A percentile compares a stretch with the other conserved stretches of the same genome.
These are phyloP conservation scores for Eclectus roratus DNA, from an alignment of 2,113 vertebrate species.

Conservation along the genomic window DNA sequence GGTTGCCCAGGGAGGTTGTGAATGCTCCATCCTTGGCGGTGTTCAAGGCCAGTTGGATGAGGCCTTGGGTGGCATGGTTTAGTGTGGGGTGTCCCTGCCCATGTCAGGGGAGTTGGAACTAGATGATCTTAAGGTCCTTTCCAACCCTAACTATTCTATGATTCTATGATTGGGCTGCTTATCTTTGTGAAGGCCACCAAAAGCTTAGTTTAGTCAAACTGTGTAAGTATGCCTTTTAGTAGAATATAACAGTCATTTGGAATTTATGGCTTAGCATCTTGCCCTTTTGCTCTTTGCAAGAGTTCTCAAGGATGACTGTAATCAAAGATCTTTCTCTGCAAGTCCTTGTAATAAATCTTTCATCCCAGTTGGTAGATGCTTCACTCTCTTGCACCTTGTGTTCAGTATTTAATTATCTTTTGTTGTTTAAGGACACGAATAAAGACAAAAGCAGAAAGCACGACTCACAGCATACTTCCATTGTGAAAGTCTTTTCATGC, in stretches of 20 bases:
- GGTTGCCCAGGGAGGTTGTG: no score
- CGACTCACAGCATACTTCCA: not conserved
- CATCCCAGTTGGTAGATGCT: conserved; percentile 1
- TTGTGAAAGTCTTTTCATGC: not conserved
- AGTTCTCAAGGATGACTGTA: conserved; percentile 52
- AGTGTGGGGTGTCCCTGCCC: no score
- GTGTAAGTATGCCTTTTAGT: not conserved
- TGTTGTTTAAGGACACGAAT: conserved; percentile 40
- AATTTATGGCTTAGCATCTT: conserved; percentile 48
- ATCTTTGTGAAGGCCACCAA: not conserved
- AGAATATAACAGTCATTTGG: conserved; percentile 15
- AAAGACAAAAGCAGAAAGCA: conserved; percentile 11
- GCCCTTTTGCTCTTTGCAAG: conserved; percentile 19
- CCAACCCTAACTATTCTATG: no score
- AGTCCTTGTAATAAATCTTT: conserved; percentile 60
- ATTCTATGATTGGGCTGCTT: not conserved
- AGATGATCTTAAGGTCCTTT: no score
- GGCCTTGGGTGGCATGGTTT: no score
- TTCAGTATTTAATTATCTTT: conserved; percentile 53
- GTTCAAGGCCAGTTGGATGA: no score
- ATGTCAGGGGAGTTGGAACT: no score
- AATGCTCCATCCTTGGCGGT: no score
- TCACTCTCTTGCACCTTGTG: conserved; percentile 4
- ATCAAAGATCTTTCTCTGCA: conserved; percentile 40
- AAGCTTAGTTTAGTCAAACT: conserved; percentile 8